Conservation (phyloP, 2,113 vertebrate genomes). For the Phyllostomus hastatus region DNA sequence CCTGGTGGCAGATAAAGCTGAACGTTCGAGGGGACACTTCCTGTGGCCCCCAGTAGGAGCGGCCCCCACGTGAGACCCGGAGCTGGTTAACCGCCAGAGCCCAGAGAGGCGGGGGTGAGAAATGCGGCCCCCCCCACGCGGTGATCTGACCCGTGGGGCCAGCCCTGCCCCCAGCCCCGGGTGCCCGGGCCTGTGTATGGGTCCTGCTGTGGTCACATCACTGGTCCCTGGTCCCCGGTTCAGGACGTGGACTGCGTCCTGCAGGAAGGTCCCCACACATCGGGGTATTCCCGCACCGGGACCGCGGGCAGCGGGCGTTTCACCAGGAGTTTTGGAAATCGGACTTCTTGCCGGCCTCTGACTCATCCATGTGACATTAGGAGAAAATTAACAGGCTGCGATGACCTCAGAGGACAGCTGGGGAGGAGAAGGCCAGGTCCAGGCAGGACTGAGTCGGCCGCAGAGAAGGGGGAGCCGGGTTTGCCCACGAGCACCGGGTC, state of each 20-base stretch:
- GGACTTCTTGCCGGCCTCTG: constrained; percentile 10
- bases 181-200: neutral
- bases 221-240: neutral
- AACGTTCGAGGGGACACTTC: neutral
- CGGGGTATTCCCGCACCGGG: too few species aligned
- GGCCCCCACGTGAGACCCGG: neutral
- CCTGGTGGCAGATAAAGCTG: neutral
- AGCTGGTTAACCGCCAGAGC: neutral
- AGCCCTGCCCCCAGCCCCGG: neutral
- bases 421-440: neutral
- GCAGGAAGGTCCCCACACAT: fast-evolving
- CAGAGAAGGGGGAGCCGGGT: constrained; percentile 14
- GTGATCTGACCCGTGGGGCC: neutral
- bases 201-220: neutral
- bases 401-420: constrained; percentile 15
- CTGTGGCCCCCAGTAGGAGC: neutral
- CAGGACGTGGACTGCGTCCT: neutral
- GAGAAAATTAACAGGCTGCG: constrained; percentile 42
- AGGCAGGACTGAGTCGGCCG: neutral
- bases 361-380: constrained; percentile 46
- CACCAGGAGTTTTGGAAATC: neutral
- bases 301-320: neutral
- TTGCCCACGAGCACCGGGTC: constrained; percentile 53
- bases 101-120: neutral
- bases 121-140: neutral